Evolutionary conservation across 2,113 vertebrate species (phyloP).

Genomic region (Indri indri): DNA sequence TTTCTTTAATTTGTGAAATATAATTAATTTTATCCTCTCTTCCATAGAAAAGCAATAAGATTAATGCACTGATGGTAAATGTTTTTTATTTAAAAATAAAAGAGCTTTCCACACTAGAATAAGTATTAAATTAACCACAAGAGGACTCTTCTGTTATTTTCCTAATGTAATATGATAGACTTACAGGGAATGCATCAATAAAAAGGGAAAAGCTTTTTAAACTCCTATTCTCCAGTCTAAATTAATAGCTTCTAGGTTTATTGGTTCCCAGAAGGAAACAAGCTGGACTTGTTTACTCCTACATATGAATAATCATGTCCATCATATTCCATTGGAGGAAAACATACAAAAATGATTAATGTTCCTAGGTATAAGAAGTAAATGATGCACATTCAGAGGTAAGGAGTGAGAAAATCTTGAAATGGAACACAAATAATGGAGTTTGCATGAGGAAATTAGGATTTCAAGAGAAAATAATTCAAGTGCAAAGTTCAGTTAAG

Average conservation of each 20-base stretch:
- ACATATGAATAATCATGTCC: conserved; percentile 51
- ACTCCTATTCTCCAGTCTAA: conserved; percentile 51
- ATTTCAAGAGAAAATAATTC: background rate
- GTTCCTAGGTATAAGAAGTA: background rate
- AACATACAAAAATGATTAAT: conserved; percentile 40
- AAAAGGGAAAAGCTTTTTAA: conserved; percentile 54
- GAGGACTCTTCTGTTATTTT: conserved; percentile 45
- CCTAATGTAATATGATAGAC: conserved; percentile 39
- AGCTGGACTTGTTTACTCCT: conserved; percentile 61
- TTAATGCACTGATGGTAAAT: background rate
- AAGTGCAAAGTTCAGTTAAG: background rate
- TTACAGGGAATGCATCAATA: conserved; percentile 55
- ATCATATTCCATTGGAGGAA: background rate
- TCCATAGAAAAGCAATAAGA: background rate
- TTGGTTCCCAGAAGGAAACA: conserved; percentile 63
- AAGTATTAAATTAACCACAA: conserved; percentile 73
- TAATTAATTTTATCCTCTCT: background rate
- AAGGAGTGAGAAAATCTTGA: background rate
- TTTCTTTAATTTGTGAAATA: conserved; percentile 5
- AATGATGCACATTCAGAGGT: background rate
- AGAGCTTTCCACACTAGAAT: conserved; percentile 9
- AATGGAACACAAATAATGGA: background rate
- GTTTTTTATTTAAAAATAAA: background rate
- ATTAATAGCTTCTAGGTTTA: conserved; percentile 66
- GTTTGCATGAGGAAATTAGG: background rate